Conservation (phyloP, 1,140 invertebrate species). For the Lerema accius region DNA sequence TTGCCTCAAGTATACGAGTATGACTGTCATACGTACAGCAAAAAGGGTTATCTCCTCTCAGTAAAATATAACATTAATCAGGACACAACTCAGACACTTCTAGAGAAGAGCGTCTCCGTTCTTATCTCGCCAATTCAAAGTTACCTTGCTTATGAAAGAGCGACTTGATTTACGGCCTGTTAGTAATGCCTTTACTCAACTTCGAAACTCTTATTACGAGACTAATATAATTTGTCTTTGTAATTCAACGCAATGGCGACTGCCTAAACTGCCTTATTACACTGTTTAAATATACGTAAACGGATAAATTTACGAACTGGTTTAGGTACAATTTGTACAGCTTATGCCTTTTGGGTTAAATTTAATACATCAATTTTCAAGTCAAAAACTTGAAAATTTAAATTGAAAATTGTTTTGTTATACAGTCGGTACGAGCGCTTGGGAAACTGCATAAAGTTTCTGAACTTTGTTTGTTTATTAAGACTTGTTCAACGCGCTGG, state of each 20-base stretch:
- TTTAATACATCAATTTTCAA: slow-evolving; percentile 18
- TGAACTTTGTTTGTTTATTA: slow-evolving; percentile 28
- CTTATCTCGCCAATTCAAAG: slow-evolving; percentile 30
- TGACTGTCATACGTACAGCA: slow-evolving; percentile 4
- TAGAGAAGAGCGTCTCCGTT: slow-evolving; percentile 8
- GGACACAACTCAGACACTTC: slow-evolving; percentile 21
- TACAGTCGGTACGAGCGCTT: slow-evolving; percentile 29
- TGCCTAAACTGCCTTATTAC: neutral
- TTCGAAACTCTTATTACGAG: slow-evolving; percentile 30
- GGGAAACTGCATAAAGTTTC: slow-evolving; percentile 24
- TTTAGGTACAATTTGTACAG: slow-evolving; percentile 15
- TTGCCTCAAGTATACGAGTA: too few species aligned
- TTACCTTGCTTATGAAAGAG: slow-evolving; percentile 32
- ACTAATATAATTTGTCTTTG: slow-evolving; percentile 31
- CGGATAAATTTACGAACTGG: neutral
- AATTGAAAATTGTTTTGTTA: slow-evolving; percentile 33
- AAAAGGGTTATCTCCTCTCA: slow-evolving; percentile 21
- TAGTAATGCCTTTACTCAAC: slow-evolving; percentile 30
- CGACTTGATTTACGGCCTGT: slow-evolving; percentile 27
- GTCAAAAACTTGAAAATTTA: slow-evolving; percentile 25
- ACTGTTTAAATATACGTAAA: neutral
- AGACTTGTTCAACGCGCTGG: slow-evolving; percentile 18
- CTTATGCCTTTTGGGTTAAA: slow-evolving; percentile 17
- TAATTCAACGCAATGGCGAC: slow-evolving; percentile 13
- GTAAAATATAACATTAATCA: slow-evolving; percentile 31